phyloP scores from a whole-genome alignment of 23 tunicate genomes.

The Trididemnum miniatum region DNA sequence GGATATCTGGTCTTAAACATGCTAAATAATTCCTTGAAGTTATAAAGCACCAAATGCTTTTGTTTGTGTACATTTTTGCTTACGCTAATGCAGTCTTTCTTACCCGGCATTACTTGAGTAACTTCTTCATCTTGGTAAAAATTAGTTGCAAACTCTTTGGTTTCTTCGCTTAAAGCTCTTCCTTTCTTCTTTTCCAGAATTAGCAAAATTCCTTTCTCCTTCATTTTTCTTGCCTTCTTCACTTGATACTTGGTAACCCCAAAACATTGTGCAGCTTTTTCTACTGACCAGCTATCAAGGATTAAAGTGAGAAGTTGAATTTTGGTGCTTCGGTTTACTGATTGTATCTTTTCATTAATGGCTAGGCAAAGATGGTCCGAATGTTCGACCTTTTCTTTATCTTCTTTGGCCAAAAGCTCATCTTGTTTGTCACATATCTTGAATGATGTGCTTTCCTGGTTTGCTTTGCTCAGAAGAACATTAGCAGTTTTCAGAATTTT shows the following conservation, averaged over 20 bases:
- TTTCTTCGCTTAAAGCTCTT: slow-evolving; percentile 15
- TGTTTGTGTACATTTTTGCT: slow-evolving; percentile 39
- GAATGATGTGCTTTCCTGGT: slow-evolving; percentile 27
- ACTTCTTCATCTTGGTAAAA: slow-evolving; percentile 42
- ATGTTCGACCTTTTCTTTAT: slow-evolving; percentile 27
- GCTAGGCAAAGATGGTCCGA: slow-evolving; percentile 24
- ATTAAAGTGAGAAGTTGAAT: slow-evolving; percentile 27
- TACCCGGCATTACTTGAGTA: slow-evolving; percentile 39
- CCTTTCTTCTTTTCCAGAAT: slow-evolving; percentile 24
- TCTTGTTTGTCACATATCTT: slow-evolving; percentile 17
- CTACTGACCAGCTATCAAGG: slow-evolving; percentile 41
- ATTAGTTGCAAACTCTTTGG: slow-evolving; percentile 17
- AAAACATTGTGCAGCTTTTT: slow-evolving; percentile 34
- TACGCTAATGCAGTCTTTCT: slow-evolving; percentile 32
- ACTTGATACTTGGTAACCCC: slow-evolving; percentile 25
- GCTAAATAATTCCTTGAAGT: slow-evolving; percentile 21
- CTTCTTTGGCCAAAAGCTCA: slow-evolving; percentile 2
- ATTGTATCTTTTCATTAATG: slow-evolving; percentile 18
- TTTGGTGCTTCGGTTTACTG: slow-evolving; percentile 28
- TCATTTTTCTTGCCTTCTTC: slow-evolving; percentile 29
- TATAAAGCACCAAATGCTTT: slow-evolving; percentile 37
- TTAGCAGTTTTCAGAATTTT: slow-evolving; percentile 32
- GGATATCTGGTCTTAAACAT: slow-evolving; percentile 36
- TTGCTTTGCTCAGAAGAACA: slow-evolving; percentile 4
- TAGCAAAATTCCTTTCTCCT: slow-evolving; percentile 37